Percentiles rank a stretch among this genome's conserved stretches.
Conservation (phyloP, 2,888 invertebrate genomes). For the Eupithecia dodoneata region DNA sequence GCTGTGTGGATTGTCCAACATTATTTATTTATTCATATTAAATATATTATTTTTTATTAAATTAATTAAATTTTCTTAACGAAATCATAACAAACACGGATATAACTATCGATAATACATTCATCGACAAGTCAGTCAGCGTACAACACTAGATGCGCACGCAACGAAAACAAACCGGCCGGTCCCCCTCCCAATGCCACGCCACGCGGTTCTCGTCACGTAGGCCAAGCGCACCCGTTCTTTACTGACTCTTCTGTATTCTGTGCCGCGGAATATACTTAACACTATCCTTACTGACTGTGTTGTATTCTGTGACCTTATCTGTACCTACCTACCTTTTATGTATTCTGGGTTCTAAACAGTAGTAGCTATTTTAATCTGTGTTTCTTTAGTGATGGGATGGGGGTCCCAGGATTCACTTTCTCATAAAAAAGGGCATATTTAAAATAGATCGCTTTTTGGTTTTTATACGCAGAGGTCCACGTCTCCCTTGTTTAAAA, state of each 20-base stretch:
- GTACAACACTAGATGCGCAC: constrained; percentile 64
- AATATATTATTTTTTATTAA: too few species aligned
- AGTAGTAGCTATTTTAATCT: background rate
- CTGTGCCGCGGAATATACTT: constrained; percentile 36
- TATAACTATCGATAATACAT: constrained; percentile 15
- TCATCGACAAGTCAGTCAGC: constrained; percentile 54
- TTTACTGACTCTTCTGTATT: background rate
- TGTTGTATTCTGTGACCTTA: background rate
- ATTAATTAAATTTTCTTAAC: background rate
- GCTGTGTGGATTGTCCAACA: too few species aligned
- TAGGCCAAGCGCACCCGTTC: constrained; percentile 62
- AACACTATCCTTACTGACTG: background rate
- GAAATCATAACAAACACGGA: background rate
- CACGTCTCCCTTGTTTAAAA: too few species aligned
- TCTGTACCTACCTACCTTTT: background rate
- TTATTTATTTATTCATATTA: too few species aligned
- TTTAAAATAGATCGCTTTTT: too few species aligned
- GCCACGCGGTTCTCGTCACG: constrained; percentile 81
- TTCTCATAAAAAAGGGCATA: too few species aligned
- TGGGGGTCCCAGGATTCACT: background rate
- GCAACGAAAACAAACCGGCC: constrained; percentile 72
- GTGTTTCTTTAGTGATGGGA: background rate
- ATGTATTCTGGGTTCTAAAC: background rate
- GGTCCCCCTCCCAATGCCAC: constrained; percentile 57
- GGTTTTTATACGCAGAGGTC: too few species aligned